These are phyloP conservation scores for Patella caerulea DNA, from an alignment of 2,888 invertebrate species.

Conservation along the genomic window DNA sequence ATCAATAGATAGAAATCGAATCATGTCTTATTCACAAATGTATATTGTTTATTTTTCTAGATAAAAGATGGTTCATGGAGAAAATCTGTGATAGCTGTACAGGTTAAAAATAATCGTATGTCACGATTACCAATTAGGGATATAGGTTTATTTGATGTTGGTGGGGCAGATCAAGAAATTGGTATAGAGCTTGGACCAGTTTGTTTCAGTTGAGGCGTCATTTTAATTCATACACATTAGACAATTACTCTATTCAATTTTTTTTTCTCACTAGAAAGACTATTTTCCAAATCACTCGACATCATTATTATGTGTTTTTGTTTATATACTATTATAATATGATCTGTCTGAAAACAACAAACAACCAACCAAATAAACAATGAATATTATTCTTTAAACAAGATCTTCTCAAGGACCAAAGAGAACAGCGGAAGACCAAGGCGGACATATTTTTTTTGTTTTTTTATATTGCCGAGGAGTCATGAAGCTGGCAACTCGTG, in stretches of 20 bases:
- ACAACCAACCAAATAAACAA: too few species aligned
- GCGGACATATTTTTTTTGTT: too few species aligned
- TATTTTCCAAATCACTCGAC: constrained; percentile 2
- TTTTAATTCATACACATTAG: not conserved
- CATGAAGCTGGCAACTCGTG: too few species aligned
- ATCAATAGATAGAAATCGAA: not conserved
- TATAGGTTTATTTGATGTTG: constrained; percentile 84
- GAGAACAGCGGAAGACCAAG: too few species aligned
- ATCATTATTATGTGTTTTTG: too few species aligned
- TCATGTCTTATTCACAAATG: not conserved
- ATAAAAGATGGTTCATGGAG: constrained; percentile 81
- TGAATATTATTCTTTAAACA: too few species aligned
- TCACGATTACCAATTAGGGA: constrained; percentile 86
- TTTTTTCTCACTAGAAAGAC: constrained; percentile 13
- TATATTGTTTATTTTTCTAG: constrained; percentile 73
- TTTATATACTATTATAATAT: too few species aligned
- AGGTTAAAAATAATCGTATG: constrained; percentile 82
- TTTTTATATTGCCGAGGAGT: too few species aligned
- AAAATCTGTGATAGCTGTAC: constrained; percentile 81
- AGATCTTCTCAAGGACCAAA: too few species aligned
- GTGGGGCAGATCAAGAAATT: constrained; percentile 83
- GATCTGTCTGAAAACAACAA: too few species aligned
- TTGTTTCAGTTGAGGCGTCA: constrained; percentile 77
- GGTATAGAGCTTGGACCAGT: constrained; percentile 87
- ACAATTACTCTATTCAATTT: constrained; percentile 1